Base-by-base conservation (phyloP, 2,797 vertebrate species). In the Melanogrammus aeglefinus region DNA sequence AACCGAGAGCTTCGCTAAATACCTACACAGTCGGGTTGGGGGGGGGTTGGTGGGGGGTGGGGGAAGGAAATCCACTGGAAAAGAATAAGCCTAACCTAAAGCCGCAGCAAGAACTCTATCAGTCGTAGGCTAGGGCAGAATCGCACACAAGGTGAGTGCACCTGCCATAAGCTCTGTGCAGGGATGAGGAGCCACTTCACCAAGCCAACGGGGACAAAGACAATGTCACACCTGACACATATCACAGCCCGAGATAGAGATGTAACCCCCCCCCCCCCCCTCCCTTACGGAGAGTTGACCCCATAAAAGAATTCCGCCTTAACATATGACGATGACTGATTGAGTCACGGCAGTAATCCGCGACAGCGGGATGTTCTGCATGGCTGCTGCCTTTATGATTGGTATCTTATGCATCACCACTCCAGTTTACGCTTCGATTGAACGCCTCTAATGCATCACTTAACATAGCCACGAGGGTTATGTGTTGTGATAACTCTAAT, bases 1-100 rank as follows among this genome's bases (percentile, higher is more conserved):
- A 89, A 85, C 81, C 81, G 51, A 84, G 77, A 83, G 85, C 88
- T 92, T 90, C 87, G 81, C 78, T 81, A 87, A 91, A 87, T 80
- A 81, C 78, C 82, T 80, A 79, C 75, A 81, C 73, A 86, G 39
- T 75, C 21, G 66, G 86, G 77, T 85, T 1, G 66, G 9, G 29
- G 82, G 72, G n/a, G 66, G 9, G 29, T 81, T 1, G 72, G 35
- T 35, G 35, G 4, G 0, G n/a, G 66, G 1, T n/a, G n/a, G 29
- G 82, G 72, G 82, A 77, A 35, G 70, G 76, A 85, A 86, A 85
- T 84, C 78, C 84, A 71, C 76, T 78, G 75, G 87, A 31, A 86
- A 81, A 78, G 74, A 85, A 82, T 79, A 70, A 75, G 75, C 81
- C 78, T 86, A 79, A 81, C 76, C 81, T 77, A 86, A 88, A 77